Conservation (phyloP, 2,888 invertebrate genomes). For the Thymelicus lineola region DNA sequence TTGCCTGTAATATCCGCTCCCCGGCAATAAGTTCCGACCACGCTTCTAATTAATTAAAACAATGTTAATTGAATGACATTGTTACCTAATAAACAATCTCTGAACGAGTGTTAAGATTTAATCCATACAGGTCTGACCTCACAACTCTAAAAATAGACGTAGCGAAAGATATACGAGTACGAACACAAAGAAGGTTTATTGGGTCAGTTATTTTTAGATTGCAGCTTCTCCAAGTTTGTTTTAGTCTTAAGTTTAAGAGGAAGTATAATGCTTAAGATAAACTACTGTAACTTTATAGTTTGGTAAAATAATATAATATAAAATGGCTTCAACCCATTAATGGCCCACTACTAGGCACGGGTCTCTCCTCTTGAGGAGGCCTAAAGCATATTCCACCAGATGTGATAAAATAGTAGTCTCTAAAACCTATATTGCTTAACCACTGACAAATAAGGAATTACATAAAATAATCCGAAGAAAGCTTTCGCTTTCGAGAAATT, state of each 20-base stretch:
- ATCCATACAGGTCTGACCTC: slow-evolving; percentile 15
- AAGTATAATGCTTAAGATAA: neutral
- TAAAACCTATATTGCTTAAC: slow-evolving; percentile 7
- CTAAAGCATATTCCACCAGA: no score
- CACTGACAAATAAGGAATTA: slow-evolving; percentile 28
- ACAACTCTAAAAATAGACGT: slow-evolving; percentile 16
- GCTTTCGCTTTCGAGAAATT: slow-evolving; percentile 31
- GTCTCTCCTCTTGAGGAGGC: no score
- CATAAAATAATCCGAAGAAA: slow-evolving; percentile 25
- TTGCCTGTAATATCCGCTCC: slow-evolving; percentile 45
- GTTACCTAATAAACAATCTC: slow-evolving; percentile 34
- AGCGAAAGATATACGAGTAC: neutral
- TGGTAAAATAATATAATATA: no score
- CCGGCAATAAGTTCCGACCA: slow-evolving; percentile 51
- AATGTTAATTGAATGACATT: slow-evolving; percentile 46
- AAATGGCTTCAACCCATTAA: no score
- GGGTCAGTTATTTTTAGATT: slow-evolving; percentile 24
- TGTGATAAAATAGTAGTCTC: slow-evolving; percentile 5
- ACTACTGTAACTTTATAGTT: neutral
- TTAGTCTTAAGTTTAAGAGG: slow-evolving; percentile 6
- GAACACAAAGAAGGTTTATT: slow-evolving; percentile 10
- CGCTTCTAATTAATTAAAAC: slow-evolving; percentile 48
- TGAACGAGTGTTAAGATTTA: slow-evolving; percentile 7
- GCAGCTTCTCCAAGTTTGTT: slow-evolving; percentile 1
- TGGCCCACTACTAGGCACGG: no score